Evolutionary conservation across 2,113 vertebrate genomes (phyloP).

Genomic region (Vidua chalybeata): DNA sequence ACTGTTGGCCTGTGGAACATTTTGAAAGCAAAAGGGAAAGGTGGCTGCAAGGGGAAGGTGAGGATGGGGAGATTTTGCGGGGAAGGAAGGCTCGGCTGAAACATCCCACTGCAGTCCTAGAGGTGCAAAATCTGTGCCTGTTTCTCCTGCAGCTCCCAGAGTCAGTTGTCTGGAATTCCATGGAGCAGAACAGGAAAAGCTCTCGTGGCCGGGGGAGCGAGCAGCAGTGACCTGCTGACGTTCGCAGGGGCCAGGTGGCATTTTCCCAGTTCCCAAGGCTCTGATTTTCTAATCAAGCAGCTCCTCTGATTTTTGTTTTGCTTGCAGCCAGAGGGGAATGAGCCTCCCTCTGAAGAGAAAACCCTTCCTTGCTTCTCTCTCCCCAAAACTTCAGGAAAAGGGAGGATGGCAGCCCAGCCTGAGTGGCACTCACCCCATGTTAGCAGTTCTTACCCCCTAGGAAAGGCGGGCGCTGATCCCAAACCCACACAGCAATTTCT

Average conservation of each 20-base stretch:
- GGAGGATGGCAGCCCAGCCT: background rate
- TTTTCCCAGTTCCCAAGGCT: background rate
- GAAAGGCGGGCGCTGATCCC: background rate
- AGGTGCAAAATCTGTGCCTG: background rate
- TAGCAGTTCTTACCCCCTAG: background rate
- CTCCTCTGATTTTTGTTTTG: background rate
- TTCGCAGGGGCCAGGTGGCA: background rate
- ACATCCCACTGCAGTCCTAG: background rate
- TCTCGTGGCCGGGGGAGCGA: background rate
- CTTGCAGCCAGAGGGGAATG: background rate
- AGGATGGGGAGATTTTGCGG: background rate
- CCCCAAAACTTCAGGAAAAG: background rate
- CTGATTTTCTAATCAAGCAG: background rate
- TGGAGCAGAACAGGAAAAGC: background rate
- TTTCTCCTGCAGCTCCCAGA: background rate
- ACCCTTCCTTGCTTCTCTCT: background rate
- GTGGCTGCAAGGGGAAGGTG: background rate
- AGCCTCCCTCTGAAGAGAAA: background rate
- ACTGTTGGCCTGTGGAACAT: background rate
- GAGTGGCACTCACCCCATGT: rapidly evolving
- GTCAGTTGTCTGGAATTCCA: background rate
- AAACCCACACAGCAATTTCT: background rate
- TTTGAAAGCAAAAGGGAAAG: background rate
- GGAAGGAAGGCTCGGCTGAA: background rate
- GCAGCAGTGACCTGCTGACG: background rate